These are phyloP conservation scores for Notospermus geniculatus DNA, from an alignment of 1,140 invertebrate species.

Conservation along the genomic window DNA sequence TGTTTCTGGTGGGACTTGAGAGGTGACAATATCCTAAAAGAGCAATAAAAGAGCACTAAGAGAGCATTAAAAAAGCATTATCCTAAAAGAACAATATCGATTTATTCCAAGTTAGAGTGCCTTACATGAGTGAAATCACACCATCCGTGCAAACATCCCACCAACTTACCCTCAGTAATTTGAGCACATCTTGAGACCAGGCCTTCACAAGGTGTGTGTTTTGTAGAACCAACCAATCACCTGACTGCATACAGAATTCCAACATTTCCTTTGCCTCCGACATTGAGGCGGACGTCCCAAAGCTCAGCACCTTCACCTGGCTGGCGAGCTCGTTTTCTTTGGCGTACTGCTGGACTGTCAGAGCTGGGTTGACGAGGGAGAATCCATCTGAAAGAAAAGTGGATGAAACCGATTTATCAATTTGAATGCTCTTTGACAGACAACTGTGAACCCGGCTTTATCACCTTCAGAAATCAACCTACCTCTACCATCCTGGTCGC, in stretches of 20 bases:
- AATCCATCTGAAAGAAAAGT: constrained; percentile 28
- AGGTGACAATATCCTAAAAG: constrained; percentile 24
- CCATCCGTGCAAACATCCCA: background rate
- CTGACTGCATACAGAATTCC: constrained; percentile 43
- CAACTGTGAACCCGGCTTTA: constrained; percentile 21
- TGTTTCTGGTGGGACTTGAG: constrained; percentile 13
- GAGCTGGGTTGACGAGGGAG: constrained; percentile 39
- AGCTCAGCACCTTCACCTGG: constrained; percentile 45
- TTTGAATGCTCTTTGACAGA: constrained; percentile 30
- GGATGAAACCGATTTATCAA: constrained; percentile 6
- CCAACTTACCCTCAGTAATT: constrained; percentile 39
- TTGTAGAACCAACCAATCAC: constrained; percentile 51
- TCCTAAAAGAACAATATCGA: too few relatives aligned
- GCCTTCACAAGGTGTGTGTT: constrained; percentile 47
- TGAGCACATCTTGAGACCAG: constrained; percentile 34
- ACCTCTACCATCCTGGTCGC: constrained; percentile 12
- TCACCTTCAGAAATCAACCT: background rate
- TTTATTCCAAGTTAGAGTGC: too few relatives aligned
- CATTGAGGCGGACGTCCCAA: constrained; percentile 39
- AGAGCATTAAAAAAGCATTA: background rate
- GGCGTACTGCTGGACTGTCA: constrained; percentile 46
- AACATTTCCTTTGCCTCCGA: constrained; percentile 37
- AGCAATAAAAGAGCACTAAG: constrained; percentile 28
- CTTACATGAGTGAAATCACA: background rate
- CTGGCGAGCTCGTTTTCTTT: constrained; percentile 48